Evolutionary conservation across 2,888 invertebrate genomes (phyloP).

Genomic region (Lasioglossum morio): DNA sequence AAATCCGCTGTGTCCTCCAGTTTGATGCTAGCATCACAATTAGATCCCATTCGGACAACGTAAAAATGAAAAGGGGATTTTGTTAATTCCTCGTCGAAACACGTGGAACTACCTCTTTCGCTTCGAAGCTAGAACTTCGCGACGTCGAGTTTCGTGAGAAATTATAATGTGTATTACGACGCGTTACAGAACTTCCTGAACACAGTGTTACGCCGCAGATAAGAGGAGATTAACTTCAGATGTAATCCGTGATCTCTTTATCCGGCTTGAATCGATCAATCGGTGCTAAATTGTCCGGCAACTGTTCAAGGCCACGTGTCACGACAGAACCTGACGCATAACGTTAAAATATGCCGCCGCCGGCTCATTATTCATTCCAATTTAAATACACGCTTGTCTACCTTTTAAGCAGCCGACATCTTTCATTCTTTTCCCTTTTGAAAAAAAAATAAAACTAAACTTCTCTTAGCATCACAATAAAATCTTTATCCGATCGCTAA

Average conservation of each 20-base stretch:
- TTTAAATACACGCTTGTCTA: not conserved
- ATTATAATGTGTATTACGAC: not conserved
- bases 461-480: not conserved
- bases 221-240: constrained; percentile 7
- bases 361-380: constrained; percentile 1
- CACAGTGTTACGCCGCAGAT: constrained; percentile 3
- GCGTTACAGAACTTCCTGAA: not conserved
- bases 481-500: too few relatives aligned
- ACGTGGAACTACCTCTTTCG: not conserved
- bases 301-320: constrained; percentile 9
- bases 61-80: not conserved
- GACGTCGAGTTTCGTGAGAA: not conserved
- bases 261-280: constrained; percentile 28
- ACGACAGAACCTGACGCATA: not conserved
- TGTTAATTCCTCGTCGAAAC: not conserved
- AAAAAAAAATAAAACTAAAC: not conserved
- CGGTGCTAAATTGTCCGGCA: constrained; percentile 12
- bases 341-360: not conserved
- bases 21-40: not conserved
- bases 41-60: not conserved
- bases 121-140: not conserved
- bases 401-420: not conserved
- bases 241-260: constrained; percentile 11
- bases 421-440: not conserved
- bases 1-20: not conserved